Percentiles rank a stretch among this genome's conserved stretches.
These are phyloP conservation scores for Gambusia holbrooki DNA, from an alignment of 2,113 vertebrate genomes.

Conservation along the genomic window DNA sequence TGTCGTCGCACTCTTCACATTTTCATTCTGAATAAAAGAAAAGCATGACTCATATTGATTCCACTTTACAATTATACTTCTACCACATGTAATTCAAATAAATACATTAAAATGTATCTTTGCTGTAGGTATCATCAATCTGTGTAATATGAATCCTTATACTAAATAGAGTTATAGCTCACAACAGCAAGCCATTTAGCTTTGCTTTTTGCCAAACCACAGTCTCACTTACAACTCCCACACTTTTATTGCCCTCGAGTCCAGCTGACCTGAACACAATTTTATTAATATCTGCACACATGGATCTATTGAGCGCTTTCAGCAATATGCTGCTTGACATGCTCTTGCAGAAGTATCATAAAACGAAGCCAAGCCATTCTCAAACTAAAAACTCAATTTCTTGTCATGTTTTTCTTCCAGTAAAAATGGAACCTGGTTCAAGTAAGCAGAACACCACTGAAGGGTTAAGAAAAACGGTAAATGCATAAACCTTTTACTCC, in stretches of 20 bases:
- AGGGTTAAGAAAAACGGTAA: slow-evolving; percentile 29
- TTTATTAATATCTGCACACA: background rate
- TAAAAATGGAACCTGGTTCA: background rate
- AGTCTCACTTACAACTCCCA: background rate
- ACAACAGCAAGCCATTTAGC: background rate
- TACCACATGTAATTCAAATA: no score
- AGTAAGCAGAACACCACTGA: background rate
- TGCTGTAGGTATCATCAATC: background rate
- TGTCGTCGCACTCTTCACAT: no score
- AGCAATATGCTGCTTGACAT: background rate
- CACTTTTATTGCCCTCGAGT: background rate
- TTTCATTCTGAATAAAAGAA: no score
- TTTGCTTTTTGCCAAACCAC: background rate
- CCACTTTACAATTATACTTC: no score
- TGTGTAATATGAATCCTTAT: background rate
- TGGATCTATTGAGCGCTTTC: background rate
- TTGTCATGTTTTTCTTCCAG: background rate
- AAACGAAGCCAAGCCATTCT: no score
- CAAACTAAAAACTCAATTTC: background rate
- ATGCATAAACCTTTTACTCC: slow-evolving; percentile 26
- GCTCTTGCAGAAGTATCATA: background rate
- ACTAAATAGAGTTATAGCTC: background rate
- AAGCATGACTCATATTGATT: no score
- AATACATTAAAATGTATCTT: no score
- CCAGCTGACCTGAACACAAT: background rate